Conservation (phyloP, 2,797 vertebrate genomes). For the Cetoscarus ocellatus region DNA sequence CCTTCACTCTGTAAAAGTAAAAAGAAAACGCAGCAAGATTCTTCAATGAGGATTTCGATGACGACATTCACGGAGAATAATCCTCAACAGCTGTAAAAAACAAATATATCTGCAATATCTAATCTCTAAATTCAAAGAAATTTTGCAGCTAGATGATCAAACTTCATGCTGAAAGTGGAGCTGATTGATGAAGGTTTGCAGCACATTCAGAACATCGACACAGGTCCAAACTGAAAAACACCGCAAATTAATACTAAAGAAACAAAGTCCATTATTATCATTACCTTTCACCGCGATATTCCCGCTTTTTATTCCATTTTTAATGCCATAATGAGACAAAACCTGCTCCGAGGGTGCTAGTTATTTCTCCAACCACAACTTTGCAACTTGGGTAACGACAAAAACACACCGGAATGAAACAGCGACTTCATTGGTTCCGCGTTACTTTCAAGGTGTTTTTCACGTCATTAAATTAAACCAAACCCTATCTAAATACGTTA, state of each 20-base stretch:
- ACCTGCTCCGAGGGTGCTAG: background rate
- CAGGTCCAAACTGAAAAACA: background rate
- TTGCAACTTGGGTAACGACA: slow-evolving; percentile 34
- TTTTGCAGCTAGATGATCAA: too few species aligned
- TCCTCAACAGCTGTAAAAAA: too few species aligned
- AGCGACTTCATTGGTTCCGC: slow-evolving; percentile 50
- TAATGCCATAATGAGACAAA: accelerated
- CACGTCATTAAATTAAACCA: too few species aligned
- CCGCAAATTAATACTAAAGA: background rate
- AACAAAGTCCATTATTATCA: accelerated
- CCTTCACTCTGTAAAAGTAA: too few species aligned
- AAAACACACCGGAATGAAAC: slow-evolving; percentile 68
- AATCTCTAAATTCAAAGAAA: too few species aligned
- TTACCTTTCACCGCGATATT: slow-evolving; percentile 20
- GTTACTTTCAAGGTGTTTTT: background rate
- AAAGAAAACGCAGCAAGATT: too few species aligned
- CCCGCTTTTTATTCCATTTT: background rate
- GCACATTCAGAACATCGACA: background rate
- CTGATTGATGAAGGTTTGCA: too few species aligned
- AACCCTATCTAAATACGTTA: background rate
- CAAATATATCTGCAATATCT: too few species aligned
- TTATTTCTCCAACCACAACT: background rate
- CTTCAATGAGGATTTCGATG: too few species aligned
- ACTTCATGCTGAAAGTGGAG: too few species aligned
- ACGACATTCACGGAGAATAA: too few species aligned